Base-by-base conservation (phyloP, 2,113 vertebrate species). In the Crypturellus undulatus region DNA sequence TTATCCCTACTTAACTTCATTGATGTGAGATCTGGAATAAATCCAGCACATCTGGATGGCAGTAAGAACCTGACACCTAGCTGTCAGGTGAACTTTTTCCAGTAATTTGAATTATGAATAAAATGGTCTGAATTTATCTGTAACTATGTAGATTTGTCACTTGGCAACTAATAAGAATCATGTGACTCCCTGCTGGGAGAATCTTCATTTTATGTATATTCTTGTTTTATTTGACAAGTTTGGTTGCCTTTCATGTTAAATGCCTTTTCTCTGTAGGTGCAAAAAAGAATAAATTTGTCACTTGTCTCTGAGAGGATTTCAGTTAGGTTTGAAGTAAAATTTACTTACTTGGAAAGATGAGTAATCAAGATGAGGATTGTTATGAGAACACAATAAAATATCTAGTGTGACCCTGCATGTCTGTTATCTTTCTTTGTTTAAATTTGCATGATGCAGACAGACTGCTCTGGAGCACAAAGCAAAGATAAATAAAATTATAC, bases 121-220 rank as follows among this genome's bases (percentile, higher is more conserved):
- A 81, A 68, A 70, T 70, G 32, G 51, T 78, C 62, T 73, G 38
- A 82, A 88, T 90, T 96, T 75, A 86, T 69, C 82, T 95, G 65
- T 93, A 81, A 89, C 72, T 73, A 25, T 49, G 65, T 96, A 79
- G 92, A 90, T 65, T 75, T 92, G 91, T 88, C 79, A 85, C 94
- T 91, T 89, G 92, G 89, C 89, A 94, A 89, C 84, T 92, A 65
- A 54, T 28, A 12, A n/a, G 45, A 58, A 69, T 51, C 1, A 9
- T 71, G 54, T 84, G 89, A 94, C 42, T 90, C 65, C 51, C 34
- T 82, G 38, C 79, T 92, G 62, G 60, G 84, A 68, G 43, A 83
- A 75, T 68, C 82, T 72, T 92, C 12, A 34, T 71, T 91, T 85
- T 1, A 1, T 43, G 1, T 81, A 20, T 76, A 2, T 19, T 24